phyloP scores from a whole-genome alignment of 2,888 invertebrate species.

The Nebria brevicollis region DNA sequence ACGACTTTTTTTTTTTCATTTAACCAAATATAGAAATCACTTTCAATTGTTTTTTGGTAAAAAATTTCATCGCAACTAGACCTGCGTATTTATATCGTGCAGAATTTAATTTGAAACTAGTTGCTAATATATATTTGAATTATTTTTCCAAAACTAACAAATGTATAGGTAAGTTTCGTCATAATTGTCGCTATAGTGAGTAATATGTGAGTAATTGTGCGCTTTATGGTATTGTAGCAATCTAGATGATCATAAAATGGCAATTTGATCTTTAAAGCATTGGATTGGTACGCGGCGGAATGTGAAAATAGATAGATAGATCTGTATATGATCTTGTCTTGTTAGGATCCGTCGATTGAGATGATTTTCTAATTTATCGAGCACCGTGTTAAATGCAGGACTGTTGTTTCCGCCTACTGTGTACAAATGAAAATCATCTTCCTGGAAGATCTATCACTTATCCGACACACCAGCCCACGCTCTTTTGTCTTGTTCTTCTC shows the following conservation, averaged over 20 bases:
- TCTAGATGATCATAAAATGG: neutral
- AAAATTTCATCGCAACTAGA: no score
- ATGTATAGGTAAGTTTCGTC: no score
- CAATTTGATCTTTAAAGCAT: neutral
- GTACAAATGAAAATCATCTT: slow-evolving; percentile 44
- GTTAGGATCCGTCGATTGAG: slow-evolving; percentile 25
- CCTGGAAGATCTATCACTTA: slow-evolving; percentile 27
- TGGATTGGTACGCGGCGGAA: neutral
- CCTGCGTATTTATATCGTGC: no score
- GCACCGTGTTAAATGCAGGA: slow-evolving; percentile 21
- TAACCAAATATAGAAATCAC: neutral
- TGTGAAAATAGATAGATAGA: neutral
- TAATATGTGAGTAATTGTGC: neutral
- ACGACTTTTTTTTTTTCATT: neutral
- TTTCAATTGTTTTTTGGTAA: no score
- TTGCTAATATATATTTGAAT: no score
- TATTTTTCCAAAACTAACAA: no score
- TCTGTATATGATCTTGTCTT: slow-evolving; percentile 2
- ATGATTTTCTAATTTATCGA: slow-evolving; percentile 36
- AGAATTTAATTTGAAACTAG: no score
- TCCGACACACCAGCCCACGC: slow-evolving; percentile 8
- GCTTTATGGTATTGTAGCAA: neutral
- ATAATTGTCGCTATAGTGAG: no score
- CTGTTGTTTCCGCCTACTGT: slow-evolving; percentile 38
- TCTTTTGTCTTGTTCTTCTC: neutral